phyloP scores from a whole-genome alignment of 2,888 invertebrate species.

The Agonopterix alstromeriana region DNA sequence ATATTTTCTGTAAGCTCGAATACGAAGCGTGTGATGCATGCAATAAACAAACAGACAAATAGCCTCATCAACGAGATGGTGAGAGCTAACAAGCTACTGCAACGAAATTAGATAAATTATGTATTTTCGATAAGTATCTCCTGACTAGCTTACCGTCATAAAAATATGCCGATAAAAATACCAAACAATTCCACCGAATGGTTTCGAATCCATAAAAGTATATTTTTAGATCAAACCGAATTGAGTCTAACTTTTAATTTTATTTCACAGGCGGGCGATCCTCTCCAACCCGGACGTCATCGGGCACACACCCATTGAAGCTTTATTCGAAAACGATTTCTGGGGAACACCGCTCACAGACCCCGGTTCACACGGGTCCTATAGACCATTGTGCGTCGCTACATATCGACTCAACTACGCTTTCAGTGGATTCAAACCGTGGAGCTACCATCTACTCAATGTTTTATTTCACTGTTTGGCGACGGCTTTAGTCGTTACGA shows the following conservation, averaged over 20 bases:
- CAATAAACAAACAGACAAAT: too few species aligned
- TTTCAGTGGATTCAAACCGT: constrained; percentile 85
- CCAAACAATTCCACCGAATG: too few species aligned
- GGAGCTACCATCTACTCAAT: constrained; percentile 92
- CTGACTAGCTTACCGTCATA: too few species aligned
- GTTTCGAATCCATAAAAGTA: background rate
- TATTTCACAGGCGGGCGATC: constrained; percentile 91
- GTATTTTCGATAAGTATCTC: too few species aligned
- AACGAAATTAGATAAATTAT: too few species aligned
- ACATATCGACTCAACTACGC: constrained; percentile 91
- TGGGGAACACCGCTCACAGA: constrained; percentile 98
- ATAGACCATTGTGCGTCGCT: constrained; percentile 93
- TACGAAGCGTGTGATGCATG: too few species aligned
- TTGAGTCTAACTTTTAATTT: constrained; percentile 32
- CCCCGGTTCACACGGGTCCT: constrained; percentile 97
- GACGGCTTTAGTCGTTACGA: constrained; percentile 87
- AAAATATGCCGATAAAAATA: too few species aligned
- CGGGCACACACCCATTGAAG: constrained; percentile 87
- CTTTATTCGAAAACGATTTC: constrained; percentile 94
- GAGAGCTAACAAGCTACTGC: too few species aligned
- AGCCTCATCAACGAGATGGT: too few species aligned
- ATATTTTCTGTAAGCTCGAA: too few species aligned
- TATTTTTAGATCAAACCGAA: constrained; percentile 9
- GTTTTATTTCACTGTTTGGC: constrained; percentile 91
- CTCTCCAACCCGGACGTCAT: constrained; percentile 95